Conservation (phyloP, 2,113 vertebrate species). For the Psammodynastes pulverulentus region DNA sequence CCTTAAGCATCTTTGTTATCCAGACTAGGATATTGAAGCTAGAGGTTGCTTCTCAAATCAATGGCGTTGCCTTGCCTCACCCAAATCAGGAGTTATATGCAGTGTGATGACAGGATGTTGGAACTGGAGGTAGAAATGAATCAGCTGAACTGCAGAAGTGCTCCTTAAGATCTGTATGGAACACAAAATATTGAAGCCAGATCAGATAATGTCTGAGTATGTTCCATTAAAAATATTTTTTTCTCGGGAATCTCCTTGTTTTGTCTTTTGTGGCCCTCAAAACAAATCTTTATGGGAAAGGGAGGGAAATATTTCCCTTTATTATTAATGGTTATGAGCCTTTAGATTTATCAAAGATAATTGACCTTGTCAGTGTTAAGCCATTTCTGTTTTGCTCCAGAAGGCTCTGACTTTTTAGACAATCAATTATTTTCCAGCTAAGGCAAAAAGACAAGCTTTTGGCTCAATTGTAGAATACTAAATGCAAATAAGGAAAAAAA, state of each 20-base stretch:
- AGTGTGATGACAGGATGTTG: background rate
- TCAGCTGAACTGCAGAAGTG: background rate
- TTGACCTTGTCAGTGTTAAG: conserved; percentile 36
- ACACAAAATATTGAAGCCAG: background rate
- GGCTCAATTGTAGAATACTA: conserved; percentile 28
- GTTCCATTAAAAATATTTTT: background rate
- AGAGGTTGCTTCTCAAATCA: background rate
- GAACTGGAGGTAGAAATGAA: background rate
- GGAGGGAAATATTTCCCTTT: background rate
- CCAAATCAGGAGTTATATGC: background rate
- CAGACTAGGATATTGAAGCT: background rate
- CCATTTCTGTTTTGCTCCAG: background rate
- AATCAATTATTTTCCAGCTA: conserved; percentile 31
- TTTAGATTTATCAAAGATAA: conserved; percentile 31
- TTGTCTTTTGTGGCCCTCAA: background rate
- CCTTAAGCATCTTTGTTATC: background rate
- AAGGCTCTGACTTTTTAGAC: background rate
- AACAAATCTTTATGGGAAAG: background rate
- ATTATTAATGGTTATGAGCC: conserved; percentile 21
- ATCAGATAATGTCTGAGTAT: background rate
- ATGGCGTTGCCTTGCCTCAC: background rate
- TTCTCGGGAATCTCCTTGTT: background rate
- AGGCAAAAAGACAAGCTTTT: conserved; percentile 39
- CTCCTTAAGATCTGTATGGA: background rate
- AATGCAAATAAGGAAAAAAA: conserved; percentile 3